Evolutionary conservation across 2,113 vertebrate genomes (phyloP).

Genomic region (Sclerurus mexicanus): DNA sequence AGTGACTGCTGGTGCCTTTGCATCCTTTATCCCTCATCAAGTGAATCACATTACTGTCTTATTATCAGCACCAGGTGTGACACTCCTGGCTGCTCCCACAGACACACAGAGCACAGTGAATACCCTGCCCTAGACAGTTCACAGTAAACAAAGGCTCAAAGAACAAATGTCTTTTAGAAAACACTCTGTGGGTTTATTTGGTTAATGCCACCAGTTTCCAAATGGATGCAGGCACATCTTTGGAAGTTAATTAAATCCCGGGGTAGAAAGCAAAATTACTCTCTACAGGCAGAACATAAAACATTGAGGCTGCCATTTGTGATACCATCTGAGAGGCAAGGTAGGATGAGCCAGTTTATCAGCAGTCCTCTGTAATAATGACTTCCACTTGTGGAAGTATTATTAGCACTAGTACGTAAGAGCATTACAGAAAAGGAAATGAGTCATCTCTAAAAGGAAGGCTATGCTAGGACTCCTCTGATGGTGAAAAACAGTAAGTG

Average conservation of each 20-base stretch:
- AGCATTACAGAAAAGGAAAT: constrained; percentile 25
- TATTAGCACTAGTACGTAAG: neutral
- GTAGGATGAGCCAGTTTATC: constrained; percentile 19
- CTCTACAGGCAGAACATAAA: neutral
- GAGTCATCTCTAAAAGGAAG: constrained; percentile 19
- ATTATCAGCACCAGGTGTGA: neutral
- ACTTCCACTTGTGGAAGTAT: constrained; percentile 29
- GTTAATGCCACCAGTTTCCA: neutral
- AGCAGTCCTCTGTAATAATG: neutral
- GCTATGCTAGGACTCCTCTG: neutral
- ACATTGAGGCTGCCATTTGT: neutral
- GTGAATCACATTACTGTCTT: neutral
- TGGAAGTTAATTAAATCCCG: neutral
- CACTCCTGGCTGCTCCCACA: neutral
- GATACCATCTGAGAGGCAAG: neutral
- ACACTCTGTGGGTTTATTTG: neutral
- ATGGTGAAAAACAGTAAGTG: neutral
- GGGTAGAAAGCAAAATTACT: neutral
- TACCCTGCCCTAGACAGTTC: neutral
- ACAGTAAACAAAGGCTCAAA: neutral
- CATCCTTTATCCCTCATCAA: neutral
- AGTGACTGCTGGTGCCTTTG: neutral
- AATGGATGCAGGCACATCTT: neutral
- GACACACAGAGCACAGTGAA: neutral
- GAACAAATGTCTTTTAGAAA: neutral